Evolutionary conservation across 1,140 invertebrate genomes (phyloP).

Genomic region (Ectropis grisescens): DNA sequence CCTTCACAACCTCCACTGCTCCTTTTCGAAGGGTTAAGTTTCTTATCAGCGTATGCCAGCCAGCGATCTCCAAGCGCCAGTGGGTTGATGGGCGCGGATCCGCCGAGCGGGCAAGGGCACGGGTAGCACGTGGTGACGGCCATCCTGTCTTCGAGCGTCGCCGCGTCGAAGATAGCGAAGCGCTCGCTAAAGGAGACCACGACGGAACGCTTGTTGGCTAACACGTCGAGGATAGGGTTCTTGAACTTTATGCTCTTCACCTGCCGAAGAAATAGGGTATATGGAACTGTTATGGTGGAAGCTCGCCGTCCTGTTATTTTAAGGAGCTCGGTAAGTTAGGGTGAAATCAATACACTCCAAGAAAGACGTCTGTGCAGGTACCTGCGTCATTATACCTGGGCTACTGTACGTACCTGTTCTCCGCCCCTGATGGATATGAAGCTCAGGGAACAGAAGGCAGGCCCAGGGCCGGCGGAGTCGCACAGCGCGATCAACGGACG

Average conservation of each 20-base stretch:
- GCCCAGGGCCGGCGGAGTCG: constrained; percentile 84
- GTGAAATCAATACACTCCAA: too few species aligned
- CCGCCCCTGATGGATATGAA: constrained; percentile 92
- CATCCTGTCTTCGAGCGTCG: constrained; percentile 87
- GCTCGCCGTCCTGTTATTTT: too few species aligned
- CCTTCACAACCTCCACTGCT: constrained; percentile 89
- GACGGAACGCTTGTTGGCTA: constrained; percentile 86
- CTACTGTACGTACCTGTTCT: constrained; percentile 84
- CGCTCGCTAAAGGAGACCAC: constrained; percentile 91
- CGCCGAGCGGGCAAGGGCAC: constrained; percentile 74
- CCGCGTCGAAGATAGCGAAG: constrained; percentile 92
- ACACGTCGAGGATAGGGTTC: constrained; percentile 87
- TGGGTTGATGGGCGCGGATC: constrained; percentile 86
- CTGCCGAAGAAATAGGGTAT: constrained; percentile 36
- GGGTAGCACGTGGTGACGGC: constrained; percentile 92
- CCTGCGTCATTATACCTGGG: too few species aligned
- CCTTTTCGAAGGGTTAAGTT: constrained; percentile 83
- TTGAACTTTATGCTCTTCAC: constrained; percentile 94
- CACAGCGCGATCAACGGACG: constrained; percentile 90
- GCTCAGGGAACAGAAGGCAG: constrained; percentile 88
- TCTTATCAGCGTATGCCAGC: constrained; percentile 88
- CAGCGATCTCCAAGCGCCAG: constrained; percentile 88
- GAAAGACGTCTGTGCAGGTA: too few species aligned
- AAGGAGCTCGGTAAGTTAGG: too few species aligned
- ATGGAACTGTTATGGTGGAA: too few species aligned